Evolutionary conservation across 2,888 invertebrate genomes (phyloP), one percentile per base, ranked within the genome.

Genomic region (Tineola bisselliella): DNA sequence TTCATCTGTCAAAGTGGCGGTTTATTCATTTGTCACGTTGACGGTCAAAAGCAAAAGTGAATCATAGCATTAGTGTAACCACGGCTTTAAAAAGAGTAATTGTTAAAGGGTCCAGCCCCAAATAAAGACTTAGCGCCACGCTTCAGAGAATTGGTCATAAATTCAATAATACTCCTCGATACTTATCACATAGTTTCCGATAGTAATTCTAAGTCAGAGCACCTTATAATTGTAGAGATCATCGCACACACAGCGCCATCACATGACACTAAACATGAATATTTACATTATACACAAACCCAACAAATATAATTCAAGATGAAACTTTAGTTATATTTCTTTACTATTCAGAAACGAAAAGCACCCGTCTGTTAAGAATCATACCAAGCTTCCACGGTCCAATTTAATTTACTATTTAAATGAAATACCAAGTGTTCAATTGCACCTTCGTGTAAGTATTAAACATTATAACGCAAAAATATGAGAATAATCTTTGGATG

Each of bases 171-270:
- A 48, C 44, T n/a, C 71, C 76, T 74, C 75, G 62, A 48, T 56
- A 54, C 15, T 25, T 81, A 84, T 84, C 84, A 84, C 84, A 82
- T 76, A 75, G 48, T 48, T 77, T 76, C 77, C 79, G 76, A 48
- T 76, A 80, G 80, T 83, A 80, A 79, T 79, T 77, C 82, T 84
- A 86, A 78, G 74, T 81, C 80, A 84, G 86, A 88, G 88, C 87
- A 88, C 87, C 87, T 87, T 84, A 84, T 82, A 86, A 87, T 87
- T 84, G 86, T 87, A 87, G 87, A 87, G 84, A 87, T 87, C 87
- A 84, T 80, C 77, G 76, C 79, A 77, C 71, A 78, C 73, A 75
- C 67, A 71, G 70, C 74, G 77, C 81, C 86, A 86, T 86, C 78
- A 75, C 71, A 87, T 84, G 84, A 79, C 84, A 74, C 76, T 68